These are phyloP conservation scores for Pseudorhombus dupliciocellatus DNA, from an alignment of 2,113 vertebrate genomes.

Conservation along the genomic window DNA sequence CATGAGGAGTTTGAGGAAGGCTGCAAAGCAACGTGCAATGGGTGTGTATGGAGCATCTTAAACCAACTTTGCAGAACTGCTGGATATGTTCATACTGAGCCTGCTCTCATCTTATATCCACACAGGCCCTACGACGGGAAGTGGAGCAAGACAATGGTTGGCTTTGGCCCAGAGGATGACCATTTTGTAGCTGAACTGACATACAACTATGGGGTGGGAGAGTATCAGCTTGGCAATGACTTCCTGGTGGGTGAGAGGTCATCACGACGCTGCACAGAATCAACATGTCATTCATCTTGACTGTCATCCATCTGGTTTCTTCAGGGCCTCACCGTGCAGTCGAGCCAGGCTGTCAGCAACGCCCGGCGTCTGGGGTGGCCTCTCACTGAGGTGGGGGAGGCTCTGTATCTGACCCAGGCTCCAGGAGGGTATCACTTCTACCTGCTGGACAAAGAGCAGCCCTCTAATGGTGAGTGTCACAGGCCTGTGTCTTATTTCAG, in stretches of 20 bases:
- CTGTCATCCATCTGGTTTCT: not conserved
- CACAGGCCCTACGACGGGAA: constrained; percentile 95
- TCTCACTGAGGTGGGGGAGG: constrained; percentile 82
- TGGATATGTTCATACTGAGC: constrained; percentile 2
- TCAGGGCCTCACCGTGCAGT: constrained; percentile 92
- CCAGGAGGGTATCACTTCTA: constrained; percentile 95
- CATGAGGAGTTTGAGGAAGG: constrained; percentile 98
- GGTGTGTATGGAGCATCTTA: constrained; percentile 75
- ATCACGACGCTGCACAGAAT: not conserved
- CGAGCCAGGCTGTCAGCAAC: constrained; percentile 89
- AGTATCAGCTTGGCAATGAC: constrained; percentile 92
- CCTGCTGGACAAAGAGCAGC: constrained; percentile 85
- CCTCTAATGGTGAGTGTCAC: constrained; percentile 79
- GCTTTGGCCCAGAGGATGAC: constrained; percentile 91
- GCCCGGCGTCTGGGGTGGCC: constrained; percentile 90
- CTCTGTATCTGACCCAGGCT: constrained; percentile 86
- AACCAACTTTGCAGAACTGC: constrained; percentile 26
- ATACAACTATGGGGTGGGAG: constrained; percentile 94
- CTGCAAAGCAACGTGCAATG: constrained; percentile 94
- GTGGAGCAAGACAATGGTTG: constrained; percentile 99
- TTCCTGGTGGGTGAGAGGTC: constrained; percentile 87
- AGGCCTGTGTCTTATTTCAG: not conserved
- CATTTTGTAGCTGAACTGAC: constrained; percentile 97
- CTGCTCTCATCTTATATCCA: not conserved
- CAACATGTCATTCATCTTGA: too few species aligned